Evolutionary conservation across 2,113 vertebrate genomes (phyloP), one percentile per base, ranked within the genome.

Genomic region (Bungarus multicinctus): DNA sequence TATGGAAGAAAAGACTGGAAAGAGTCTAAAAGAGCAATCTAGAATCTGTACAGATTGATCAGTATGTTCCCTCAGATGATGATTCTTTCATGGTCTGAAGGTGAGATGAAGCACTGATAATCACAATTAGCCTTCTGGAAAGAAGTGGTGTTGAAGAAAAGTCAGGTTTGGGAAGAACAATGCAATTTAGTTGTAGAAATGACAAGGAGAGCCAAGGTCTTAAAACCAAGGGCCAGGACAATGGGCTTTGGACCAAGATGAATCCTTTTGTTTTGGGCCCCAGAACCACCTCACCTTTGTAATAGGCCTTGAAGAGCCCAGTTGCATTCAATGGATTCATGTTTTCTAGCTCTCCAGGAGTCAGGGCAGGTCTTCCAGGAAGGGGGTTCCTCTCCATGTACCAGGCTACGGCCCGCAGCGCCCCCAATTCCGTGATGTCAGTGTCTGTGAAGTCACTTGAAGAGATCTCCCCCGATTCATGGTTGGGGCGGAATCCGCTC

Each of bases 301-400:
- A 90, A 7, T 55, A 92, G 22, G 54, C 30, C 57, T 55, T 93
- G 85, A 90, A 90, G 4, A 93, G 57, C 30, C 50, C 27, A 0
- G 45, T 81, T 25, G 88, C 57, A 3, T 23, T 90, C 74, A 90
- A 43, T 10, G 58, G 52, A 27, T 27, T 54, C 89, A 92, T 74
- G 11, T 81, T 88, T 55, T 81, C 88, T 8, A 86, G 81, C 60
- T 39, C 1, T 25, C 60, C 88, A 4, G 57, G 39, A 12, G 20
- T 16, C 91, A 50, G 27, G 53, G 92, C 9, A 54, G 85, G 34
- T 47, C 12, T 87, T 69, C 92, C 89, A 16, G 57, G 47, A 16
- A 87, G 34, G 0, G 92, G 92, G 39, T 93, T 93, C 89, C 20
- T 90, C 85, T 93, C 92, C 92, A 93, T 53, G 89, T 69, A 93